A percentile compares a stretch with the other conserved stretches of the same genome.
These are phyloP conservation scores for Fulmarus glacialis DNA, from an alignment of 2,113 vertebrate genomes.

Conservation along the genomic window DNA sequence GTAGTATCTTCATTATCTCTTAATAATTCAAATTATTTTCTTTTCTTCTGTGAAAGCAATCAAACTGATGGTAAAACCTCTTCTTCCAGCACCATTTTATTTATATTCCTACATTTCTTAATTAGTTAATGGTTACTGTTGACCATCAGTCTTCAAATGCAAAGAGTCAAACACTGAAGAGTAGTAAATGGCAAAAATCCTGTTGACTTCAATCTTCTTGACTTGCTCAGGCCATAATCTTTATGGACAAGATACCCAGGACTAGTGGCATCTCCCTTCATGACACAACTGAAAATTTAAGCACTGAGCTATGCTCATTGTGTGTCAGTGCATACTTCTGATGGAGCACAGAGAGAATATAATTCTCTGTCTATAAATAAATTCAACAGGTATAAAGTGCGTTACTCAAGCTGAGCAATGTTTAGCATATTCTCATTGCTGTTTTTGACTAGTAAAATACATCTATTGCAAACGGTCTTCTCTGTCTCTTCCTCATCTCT, in stretches of 20 bases:
- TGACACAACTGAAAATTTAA: not conserved
- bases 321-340: not conserved
- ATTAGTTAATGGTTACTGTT: not conserved
- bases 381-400: not conserved
- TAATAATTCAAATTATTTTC: not conserved
- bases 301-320: not conserved
- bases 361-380: not conserved
- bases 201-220: not conserved
- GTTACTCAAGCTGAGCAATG: not conserved
- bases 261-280: not conserved
- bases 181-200: not conserved
- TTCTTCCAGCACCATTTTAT: not conserved
- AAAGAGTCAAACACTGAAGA: not conserved
- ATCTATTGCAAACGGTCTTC: not conserved
- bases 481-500: not conserved
- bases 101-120: not conserved
- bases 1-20: not conserved
- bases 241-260: not conserved
- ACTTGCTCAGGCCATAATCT: not conserved
- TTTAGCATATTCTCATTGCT: not conserved
- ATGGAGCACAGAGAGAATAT: not conserved
- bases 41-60: not conserved
- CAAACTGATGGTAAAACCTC: not conserved
- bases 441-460: not conserved
- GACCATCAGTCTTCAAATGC: not conserved